Evolutionary conservation across 2,888 invertebrate species (phyloP), one percentile per base, ranked within the genome.

Genomic region (Oasisia sp.): DNA sequence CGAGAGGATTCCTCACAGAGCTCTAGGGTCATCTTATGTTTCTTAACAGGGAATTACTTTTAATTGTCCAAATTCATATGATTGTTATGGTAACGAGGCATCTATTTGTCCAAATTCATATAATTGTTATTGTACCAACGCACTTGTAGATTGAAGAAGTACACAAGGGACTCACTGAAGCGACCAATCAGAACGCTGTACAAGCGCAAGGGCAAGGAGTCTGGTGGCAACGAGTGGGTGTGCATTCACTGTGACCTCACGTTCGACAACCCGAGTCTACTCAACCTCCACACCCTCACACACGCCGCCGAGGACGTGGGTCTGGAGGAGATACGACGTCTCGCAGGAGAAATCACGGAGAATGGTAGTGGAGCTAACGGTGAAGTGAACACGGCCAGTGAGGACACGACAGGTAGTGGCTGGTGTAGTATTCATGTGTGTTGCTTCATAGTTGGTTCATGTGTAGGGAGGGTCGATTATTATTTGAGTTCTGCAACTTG

Each of bases 211-310:
- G 95, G 94, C 92, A 95, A 95, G 93, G 94, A 95, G 74, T 94
- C 94, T 19, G 95, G 94, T 12, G 93, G 92, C 3, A 94, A 94
- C 91, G 95, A 95, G 92, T 95, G 95, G 96, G 96, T 94, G 95
- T 97, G 95, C 95, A 96, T 92, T 93, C 96, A 94, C 94, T 96
- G 96, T 94, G 95, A 95, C 92, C 95, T 96, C 91, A 96, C 96
- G 14, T 96, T 96, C 94, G 96, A 96, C 94, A 96, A 96, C 93
- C 94, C 95, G 44, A 96, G 95, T 91, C 94, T 97, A 12, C 96
- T 97, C 27, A 97, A 97, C 94, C 95, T 97, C 44, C 97, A 97
- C 94, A 96, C 96, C 0, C 95, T 97, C 32, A 96, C 96, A 7
- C 97, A 97, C 94, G 96, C 96, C 32, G 96, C 96, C 4, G 96